phyloP scores from a whole-genome alignment of 2,888 invertebrate species.

The Disparrhopalites patrizii region DNA sequence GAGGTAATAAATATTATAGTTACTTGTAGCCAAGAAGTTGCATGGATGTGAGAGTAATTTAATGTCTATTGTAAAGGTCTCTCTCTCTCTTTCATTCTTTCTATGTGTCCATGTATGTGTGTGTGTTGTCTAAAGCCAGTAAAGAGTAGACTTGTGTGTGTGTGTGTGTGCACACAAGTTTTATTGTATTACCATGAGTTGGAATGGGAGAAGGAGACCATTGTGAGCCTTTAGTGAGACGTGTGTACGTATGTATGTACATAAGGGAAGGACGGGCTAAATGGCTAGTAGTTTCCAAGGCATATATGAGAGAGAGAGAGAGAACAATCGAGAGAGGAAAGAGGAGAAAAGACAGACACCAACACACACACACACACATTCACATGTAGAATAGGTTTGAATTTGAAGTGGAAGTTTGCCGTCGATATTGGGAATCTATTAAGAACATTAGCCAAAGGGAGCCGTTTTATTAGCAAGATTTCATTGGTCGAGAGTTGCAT shows the following conservation, averaged over 20 bases:
- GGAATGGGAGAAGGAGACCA: constrained; percentile 1
- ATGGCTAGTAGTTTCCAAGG: background rate
- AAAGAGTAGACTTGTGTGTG: constrained; percentile 5
- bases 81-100: constrained; percentile 1
- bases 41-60: constrained; percentile 22
- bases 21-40: constrained; percentile 16
- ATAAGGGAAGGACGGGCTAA: constrained; percentile 18
- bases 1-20: constrained; percentile 22
- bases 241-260: background rate
- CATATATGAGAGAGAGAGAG: background rate
- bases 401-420: constrained; percentile 25
- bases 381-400: constrained; percentile 17
- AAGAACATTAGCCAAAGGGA: constrained; percentile 46
- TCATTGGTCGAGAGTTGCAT: constrained; percentile 46
- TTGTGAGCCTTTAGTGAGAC: constrained; percentile 2
- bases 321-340: constrained; percentile 26
- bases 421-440: constrained; percentile 45
- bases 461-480: constrained; percentile 43
- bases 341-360: constrained; percentile 29
- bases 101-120: background rate
- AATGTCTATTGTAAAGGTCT: constrained; percentile 22
- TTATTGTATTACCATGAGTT: constrained; percentile 18
- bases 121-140: background rate
- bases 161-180: constrained; percentile 16
- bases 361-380: constrained; percentile 22